Conservation (phyloP, 2,113 vertebrate genomes). For the Panthera tigris region DNA sequence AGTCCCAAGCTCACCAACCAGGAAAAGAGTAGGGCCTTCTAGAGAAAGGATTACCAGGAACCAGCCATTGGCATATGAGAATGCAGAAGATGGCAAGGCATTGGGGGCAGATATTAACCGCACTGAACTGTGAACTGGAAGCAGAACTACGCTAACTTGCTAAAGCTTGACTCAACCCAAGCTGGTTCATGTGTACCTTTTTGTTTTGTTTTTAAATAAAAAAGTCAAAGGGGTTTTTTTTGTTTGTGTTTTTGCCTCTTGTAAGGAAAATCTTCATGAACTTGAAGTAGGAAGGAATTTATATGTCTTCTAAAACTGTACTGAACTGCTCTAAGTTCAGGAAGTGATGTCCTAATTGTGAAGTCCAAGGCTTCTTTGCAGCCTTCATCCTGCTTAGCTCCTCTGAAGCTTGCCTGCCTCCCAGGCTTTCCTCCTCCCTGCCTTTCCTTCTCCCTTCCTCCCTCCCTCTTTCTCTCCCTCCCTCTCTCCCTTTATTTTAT, state of each 20-base stretch:
- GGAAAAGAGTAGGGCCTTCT: background rate
- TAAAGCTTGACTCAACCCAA: background rate
- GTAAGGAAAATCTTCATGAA: background rate
- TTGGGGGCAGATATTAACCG: background rate
- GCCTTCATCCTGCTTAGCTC: rapidly evolving
- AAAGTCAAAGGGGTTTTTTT: background rate
- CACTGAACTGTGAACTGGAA: background rate
- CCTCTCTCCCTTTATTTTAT: background rate
- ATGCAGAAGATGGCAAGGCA: background rate
- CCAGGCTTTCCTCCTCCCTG: no score
- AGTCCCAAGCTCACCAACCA: background rate
- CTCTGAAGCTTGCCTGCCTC: no score
- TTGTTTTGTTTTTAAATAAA: background rate
- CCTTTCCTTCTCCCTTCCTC: no score
- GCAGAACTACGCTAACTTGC: background rate
- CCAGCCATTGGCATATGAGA: background rate
- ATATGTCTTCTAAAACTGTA: background rate
- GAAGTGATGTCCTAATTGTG: background rate
- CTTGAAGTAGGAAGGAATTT: background rate
- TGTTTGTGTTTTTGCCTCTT: background rate
- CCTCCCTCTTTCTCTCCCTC: rapidly evolving
- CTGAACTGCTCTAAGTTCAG: background rate
- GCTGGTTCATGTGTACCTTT: background rate
- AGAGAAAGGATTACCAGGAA: background rate
- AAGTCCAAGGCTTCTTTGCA: background rate